Evolutionary conservation across 2,888 invertebrate species (phyloP).

Genomic region (Erebia palarica): DNA sequence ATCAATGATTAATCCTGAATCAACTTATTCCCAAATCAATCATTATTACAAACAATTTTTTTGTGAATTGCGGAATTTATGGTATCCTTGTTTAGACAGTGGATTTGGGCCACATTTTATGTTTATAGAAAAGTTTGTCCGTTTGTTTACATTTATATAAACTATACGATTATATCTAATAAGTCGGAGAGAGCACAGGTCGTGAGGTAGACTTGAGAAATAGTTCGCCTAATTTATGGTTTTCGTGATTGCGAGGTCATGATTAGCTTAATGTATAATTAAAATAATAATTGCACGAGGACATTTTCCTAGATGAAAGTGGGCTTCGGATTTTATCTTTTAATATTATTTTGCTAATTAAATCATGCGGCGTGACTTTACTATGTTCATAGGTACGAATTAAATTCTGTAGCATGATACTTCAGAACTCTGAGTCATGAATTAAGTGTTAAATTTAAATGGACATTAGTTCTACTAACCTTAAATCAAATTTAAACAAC

Average conservation of each 20-base stretch:
- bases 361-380: constrained; percentile 10
- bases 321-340: constrained; percentile 1
- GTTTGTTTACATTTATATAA: constrained; percentile 23
- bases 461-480: too few relatives aligned
- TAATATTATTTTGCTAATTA: not conserved
- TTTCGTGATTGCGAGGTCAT: constrained; percentile 36
- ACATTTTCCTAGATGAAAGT: constrained; percentile 27
- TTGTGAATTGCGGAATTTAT: too few relatives aligned
- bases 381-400: not conserved
- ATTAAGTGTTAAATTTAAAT: too few relatives aligned
- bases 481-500: too few relatives aligned
- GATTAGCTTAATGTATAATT: constrained; percentile 38
- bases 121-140: constrained; percentile 5
- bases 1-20: too few relatives aligned
- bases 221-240: constrained; percentile 36
- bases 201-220: constrained; percentile 35
- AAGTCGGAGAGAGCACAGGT: constrained; percentile 33
- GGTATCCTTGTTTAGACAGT: too few relatives aligned
- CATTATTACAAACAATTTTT: too few relatives aligned
- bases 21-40: too few relatives aligned
- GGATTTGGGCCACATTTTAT: not conserved
- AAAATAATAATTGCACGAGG: constrained; percentile 32
- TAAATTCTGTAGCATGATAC: too few relatives aligned
- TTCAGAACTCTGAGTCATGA: too few relatives aligned
- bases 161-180: constrained; percentile 23